Evolutionary conservation across 2,888 invertebrate species (phyloP).

Genomic region (Synanthedon myopaeformis): DNA sequence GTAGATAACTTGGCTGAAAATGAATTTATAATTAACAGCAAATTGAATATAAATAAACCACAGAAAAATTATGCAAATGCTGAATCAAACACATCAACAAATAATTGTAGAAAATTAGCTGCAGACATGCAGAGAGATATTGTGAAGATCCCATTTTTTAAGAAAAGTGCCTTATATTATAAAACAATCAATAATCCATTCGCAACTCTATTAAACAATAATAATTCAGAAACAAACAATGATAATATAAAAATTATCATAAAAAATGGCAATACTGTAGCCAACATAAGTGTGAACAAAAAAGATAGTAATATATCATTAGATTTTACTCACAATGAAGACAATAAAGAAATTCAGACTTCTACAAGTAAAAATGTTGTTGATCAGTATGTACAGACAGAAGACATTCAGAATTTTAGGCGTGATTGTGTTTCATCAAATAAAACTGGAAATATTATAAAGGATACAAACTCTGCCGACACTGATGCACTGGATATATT

Average conservation of each 20-base stretch:
- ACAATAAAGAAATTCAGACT: conserved; percentile 44
- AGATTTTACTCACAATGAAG: conserved; percentile 45
- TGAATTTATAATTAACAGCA: background rate
- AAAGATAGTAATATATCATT: conserved; percentile 42
- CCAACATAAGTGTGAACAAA: conserved; percentile 49
- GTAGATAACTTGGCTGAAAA: no score
- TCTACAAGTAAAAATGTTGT: conserved; percentile 20
- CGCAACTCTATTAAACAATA: background rate
- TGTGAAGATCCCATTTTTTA: no score
- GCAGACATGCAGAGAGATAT: no score
- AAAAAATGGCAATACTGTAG: conserved; percentile 43
- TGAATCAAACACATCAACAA: background rate
- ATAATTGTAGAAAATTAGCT: no score
- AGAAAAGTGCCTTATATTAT: no score
- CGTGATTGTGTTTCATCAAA: no score
- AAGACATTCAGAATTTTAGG: conserved; percentile 2
- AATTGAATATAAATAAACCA: background rate
- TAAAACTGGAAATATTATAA: conserved; percentile 7
- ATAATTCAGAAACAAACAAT: conserved; percentile 11
- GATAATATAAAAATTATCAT: conserved; percentile 55
- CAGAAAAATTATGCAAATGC: background rate
- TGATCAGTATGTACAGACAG: conserved; percentile 6
- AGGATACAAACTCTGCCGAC: conserved; percentile 54
- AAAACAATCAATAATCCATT: no score
- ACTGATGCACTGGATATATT: conserved; percentile 16